phyloP scores from a whole-genome alignment of 2,888 invertebrate species.

The Drosophila cyrtoloma region DNA sequence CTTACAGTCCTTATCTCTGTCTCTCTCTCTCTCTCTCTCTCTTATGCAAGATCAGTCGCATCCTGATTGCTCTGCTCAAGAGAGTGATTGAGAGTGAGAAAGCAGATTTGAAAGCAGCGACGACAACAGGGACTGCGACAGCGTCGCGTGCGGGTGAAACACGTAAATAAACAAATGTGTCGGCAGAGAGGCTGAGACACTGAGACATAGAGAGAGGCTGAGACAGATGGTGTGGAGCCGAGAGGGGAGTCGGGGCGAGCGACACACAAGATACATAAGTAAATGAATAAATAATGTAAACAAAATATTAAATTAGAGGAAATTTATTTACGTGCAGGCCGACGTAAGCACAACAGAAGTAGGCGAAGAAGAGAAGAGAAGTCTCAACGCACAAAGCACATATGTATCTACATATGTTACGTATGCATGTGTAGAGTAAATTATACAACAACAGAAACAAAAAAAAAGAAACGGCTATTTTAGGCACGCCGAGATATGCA shows the following conservation, averaged over 20 bases:
- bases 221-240: not conserved
- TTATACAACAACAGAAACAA: conserved; percentile 64
- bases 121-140: conserved; percentile 8
- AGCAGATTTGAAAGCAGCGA: not conserved
- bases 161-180: conserved; percentile 50
- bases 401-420: not conserved
- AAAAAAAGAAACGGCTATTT: conserved; percentile 3
- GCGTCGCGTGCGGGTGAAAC: conserved; percentile 41
- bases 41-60: conserved; percentile 12
- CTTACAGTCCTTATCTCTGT: not conserved
- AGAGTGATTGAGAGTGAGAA: not conserved
- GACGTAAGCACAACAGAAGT: conserved; percentile 56
- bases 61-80: conserved; percentile 12
- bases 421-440: conserved; percentile 33
- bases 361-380: conserved; percentile 1
- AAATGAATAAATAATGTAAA: conserved; percentile 79
- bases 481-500: not conserved
- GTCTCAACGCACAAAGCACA: conserved; percentile 30
- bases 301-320: conserved; percentile 79
- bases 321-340: conserved; percentile 74
- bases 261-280: conserved; percentile 68
- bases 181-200: conserved; percentile 22
- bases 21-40: not conserved
- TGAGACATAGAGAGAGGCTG: conserved; percentile 17
- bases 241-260: not conserved